A percentile compares a stretch with the other conserved stretches of the same genome.
Conservation (phyloP, 92 coral and sea anemone species). For the Bergia puertoricense region DNA sequence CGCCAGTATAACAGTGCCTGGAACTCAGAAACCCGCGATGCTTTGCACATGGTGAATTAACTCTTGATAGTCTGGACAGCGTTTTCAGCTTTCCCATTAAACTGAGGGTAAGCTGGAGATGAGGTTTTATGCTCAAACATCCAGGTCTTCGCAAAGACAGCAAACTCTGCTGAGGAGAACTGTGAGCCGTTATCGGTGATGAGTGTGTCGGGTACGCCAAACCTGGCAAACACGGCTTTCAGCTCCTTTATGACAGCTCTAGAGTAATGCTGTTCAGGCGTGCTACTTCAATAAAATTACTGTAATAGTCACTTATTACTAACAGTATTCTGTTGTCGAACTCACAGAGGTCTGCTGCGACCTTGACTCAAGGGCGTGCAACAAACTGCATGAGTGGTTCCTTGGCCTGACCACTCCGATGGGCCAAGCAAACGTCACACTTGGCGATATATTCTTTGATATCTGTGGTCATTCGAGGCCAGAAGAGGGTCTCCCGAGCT, state of each 20-base stretch:
- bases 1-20: too few relatives aligned
- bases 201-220: background rate
- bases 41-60: background rate
- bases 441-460: slow-evolving; percentile 25
- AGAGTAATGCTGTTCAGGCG: background rate
- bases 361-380: background rate
- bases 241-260: background rate
- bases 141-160: slow-evolving; percentile 30
- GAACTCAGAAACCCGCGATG: too few relatives aligned
- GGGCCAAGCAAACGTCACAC: slow-evolving; percentile 22
- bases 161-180: slow-evolving; percentile 18
- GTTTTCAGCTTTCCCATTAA: slow-evolving; percentile 17
- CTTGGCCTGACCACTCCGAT: slow-evolving; percentile 2
- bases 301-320: background rate
- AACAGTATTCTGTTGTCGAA: background rate
- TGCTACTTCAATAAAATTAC: slow-evolving; percentile 13
- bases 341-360: background rate
- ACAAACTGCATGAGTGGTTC: slow-evolving; percentile 10
- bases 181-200: slow-evolving; percentile 5
- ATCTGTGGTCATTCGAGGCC: slow-evolving; percentile 38
- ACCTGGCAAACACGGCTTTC: slow-evolving; percentile 13
- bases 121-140: slow-evolving; percentile 8
- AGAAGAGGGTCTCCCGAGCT: slow-evolving; percentile 24
- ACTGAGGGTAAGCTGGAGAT: slow-evolving; percentile 4
- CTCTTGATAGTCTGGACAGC: slow-evolving; percentile 21